phyloP scores from a whole-genome alignment of 2,113 vertebrate genomes.

The Austrofundulus limnaeus region DNA sequence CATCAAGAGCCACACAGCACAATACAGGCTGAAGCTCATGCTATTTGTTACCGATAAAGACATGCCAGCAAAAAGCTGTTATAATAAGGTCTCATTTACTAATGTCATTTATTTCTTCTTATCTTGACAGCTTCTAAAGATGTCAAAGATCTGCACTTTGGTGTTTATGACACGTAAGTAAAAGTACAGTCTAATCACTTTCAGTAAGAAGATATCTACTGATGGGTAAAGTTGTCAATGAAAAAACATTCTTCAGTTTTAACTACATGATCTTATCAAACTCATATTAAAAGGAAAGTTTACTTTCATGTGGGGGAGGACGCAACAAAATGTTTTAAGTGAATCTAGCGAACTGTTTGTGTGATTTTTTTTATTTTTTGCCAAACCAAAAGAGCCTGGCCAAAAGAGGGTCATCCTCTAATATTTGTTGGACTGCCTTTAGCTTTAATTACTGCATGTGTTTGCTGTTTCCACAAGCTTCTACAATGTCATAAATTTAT shows the following conservation, averaged over 20 bases:
- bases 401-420: too few species aligned
- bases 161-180: slow-evolving; percentile 77
- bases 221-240: not conserved
- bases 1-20: not conserved
- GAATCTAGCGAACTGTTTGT: too few species aligned
- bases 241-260: not conserved
- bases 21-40: not conserved
- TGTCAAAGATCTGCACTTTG: slow-evolving; percentile 72
- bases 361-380: too few species aligned
- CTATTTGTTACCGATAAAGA: not conserved
- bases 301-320: not conserved
- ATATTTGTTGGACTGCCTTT: too few species aligned
- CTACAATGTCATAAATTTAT: too few species aligned
- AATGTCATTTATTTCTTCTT: not conserved
- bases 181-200: not conserved
- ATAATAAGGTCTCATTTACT: not conserved
- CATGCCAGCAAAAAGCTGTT: not conserved
- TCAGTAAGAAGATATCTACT: not conserved
- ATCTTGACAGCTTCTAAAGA: slow-evolving; percentile 42
- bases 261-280: not conserved
- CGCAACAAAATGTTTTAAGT: too few species aligned
- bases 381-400: too few species aligned
- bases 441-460: too few species aligned
- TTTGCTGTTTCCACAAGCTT: too few species aligned
- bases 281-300: not conserved